phyloP scores from a whole-genome alignment of 1,140 invertebrate species.

The Scylla paramamosain region DNA sequence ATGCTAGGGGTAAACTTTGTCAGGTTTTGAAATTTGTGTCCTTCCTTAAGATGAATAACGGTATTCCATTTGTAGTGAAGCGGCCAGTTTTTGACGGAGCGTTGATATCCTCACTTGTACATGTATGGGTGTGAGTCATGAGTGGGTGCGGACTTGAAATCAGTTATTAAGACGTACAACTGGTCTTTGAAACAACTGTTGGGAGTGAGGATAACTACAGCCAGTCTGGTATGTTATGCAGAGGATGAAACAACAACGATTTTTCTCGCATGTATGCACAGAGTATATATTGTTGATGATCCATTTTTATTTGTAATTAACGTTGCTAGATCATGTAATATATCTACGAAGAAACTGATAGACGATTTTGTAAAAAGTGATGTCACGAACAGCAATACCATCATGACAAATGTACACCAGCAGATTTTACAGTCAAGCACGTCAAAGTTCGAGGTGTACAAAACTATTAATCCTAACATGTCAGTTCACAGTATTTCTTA shows the following conservation, averaged over 20 bases:
- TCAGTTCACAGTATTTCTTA: not conserved
- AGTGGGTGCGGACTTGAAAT: not conserved
- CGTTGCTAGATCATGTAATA: not conserved
- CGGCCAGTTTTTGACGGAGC: not conserved
- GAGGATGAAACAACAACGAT: not conserved
- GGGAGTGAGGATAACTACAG: slow-evolving; percentile 26
- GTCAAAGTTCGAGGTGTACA: not conserved
- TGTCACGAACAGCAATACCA: not conserved
- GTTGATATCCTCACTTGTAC: not conserved
- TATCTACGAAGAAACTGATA: not conserved
- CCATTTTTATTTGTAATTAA: not conserved
- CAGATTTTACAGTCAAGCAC: not conserved
- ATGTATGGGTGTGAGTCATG: slow-evolving; percentile 25
- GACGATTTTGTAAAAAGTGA: not conserved
- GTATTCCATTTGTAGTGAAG: slow-evolving; percentile 27
- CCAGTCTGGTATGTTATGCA: not conserved
- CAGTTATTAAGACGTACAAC: not conserved
- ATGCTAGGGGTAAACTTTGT: not conserved
- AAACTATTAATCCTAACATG: not conserved
- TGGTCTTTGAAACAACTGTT: slow-evolving; percentile 27
- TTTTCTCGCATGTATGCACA: not conserved
- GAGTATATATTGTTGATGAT: not conserved
- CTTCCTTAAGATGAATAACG: not conserved
- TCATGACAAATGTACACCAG: not conserved
- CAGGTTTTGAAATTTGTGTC: slow-evolving; percentile 28